These are phyloP conservation scores for Amphiprion clarkii DNA, from an alignment of 2,797 vertebrate species.

Conservation along the genomic window DNA sequence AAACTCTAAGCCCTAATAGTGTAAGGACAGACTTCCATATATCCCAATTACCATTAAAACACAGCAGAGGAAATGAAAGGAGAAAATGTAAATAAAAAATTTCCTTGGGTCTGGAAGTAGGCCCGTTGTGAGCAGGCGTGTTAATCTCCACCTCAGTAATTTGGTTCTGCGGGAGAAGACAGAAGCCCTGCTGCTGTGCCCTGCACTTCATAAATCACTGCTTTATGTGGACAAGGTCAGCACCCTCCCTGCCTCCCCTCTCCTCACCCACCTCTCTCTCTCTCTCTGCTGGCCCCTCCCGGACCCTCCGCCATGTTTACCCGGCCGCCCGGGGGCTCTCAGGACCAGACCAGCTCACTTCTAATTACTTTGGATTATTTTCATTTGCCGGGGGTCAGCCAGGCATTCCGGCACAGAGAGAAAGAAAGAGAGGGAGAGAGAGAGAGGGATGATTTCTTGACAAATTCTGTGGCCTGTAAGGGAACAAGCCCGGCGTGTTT, in stretches of 20 bases:
- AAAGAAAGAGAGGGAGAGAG: slow-evolving; percentile 78
- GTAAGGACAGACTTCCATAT: slow-evolving; percentile 55
- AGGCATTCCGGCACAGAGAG: slow-evolving; percentile 89
- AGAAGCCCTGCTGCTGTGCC: slow-evolving; percentile 98
- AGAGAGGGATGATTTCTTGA: slow-evolving; percentile 88
- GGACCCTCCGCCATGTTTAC: slow-evolving; percentile 96
- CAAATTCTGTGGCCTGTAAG: slow-evolving; percentile 85
- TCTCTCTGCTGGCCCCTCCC: slow-evolving; percentile 87
- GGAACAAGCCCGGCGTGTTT: slow-evolving; percentile 76
- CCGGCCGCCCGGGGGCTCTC: slow-evolving; percentile 93
- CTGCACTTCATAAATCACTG: slow-evolving; percentile 99
- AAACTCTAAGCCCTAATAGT: slow-evolving; percentile 39
- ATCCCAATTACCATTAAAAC: slow-evolving; percentile 83
- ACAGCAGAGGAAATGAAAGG: slow-evolving; percentile 92
- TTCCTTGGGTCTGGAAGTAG: slow-evolving; percentile 94
- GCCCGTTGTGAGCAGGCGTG: slow-evolving; percentile 93
- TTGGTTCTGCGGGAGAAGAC: slow-evolving; percentile 99
- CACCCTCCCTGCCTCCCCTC: slow-evolving; percentile 85
- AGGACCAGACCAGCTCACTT: slow-evolving; percentile 96
- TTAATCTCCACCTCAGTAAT: slow-evolving; percentile 99
- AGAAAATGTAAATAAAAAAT: slow-evolving; percentile 95
- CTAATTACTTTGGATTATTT: slow-evolving; percentile 99
- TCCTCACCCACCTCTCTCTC: slow-evolving; percentile 46
- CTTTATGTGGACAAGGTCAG: slow-evolving; percentile 99
- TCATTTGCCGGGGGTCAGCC: slow-evolving; percentile 96